phyloP scores from a whole-genome alignment of 2,797 vertebrate species.

The Helicolenus hilgendorfi region DNA sequence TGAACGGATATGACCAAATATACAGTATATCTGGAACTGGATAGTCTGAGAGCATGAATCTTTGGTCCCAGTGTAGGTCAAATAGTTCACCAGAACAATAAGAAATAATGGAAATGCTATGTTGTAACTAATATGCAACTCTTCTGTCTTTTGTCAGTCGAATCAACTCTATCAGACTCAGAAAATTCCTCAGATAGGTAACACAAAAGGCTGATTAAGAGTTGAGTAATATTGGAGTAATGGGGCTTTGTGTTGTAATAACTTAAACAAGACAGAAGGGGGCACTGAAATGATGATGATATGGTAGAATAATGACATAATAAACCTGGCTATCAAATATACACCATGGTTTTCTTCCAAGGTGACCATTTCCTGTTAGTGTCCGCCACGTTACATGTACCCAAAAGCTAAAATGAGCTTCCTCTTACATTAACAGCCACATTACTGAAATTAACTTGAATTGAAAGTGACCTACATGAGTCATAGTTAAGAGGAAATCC shows the following conservation, averaged over 20 bases:
- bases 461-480: not conserved
- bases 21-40: not conserved
- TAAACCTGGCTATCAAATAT: not conserved
- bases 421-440: not conserved
- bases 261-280: conserved; percentile 24
- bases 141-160: not conserved
- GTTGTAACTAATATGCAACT: conserved; percentile 18
- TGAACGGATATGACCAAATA: not conserved
- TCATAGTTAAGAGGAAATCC: not conserved
- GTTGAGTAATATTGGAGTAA: not conserved
- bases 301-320: not conserved
- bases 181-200: not conserved
- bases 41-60: not conserved
- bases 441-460: not conserved
- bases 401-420: not conserved
- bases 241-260: not conserved
- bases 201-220: not conserved
- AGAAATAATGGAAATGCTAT: not conserved
- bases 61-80: not conserved
- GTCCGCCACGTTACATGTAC: too few species aligned
- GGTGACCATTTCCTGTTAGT: not conserved
- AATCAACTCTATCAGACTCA: not conserved
- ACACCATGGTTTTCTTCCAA: too few species aligned
- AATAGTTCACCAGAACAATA: not conserved
- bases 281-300: not conserved